Evolutionary conservation across 2,113 vertebrate genomes (phyloP).

Genomic region (Speoplatyrhinus poulsoni): DNA sequence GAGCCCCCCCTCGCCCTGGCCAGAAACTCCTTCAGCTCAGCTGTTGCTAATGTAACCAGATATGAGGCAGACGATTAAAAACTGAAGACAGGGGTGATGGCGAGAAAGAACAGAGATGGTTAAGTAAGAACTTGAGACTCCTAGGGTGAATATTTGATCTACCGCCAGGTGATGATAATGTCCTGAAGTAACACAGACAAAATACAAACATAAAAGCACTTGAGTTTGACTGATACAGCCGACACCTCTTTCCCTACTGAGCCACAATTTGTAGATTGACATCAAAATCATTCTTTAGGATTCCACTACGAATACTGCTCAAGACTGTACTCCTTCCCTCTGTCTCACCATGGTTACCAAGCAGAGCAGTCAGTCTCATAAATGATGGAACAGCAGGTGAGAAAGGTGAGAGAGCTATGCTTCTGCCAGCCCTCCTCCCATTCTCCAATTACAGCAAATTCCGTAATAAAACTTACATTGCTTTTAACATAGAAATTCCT

Average conservation of each 20-base stretch:
- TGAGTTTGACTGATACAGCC: background rate
- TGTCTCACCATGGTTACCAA: conserved; percentile 72
- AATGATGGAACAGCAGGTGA: conserved; percentile 77
- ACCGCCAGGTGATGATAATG: conserved; percentile 64
- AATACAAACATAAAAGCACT: background rate
- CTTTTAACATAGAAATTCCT: background rate
- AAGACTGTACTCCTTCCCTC: conserved; percentile 14
- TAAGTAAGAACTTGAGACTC: conserved; percentile 62
- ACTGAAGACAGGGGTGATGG: conserved; percentile 37
- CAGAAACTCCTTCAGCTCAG: conserved; percentile 93
- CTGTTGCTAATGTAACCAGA: conserved; percentile 90
- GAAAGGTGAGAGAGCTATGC: conserved; percentile 73
- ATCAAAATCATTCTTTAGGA: conserved; percentile 15
- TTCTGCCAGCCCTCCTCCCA: conserved; percentile 52
- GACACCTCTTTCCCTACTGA: background rate
- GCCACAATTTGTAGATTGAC: background rate
- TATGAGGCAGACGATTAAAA: conserved; percentile 76
- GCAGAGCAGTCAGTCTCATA: conserved; percentile 63
- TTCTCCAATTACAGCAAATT: conserved; percentile 69
- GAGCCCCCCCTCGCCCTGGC: conserved; percentile 88
- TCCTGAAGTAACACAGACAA: conserved; percentile 47
- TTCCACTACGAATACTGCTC: conserved; percentile 12
- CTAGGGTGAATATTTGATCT: conserved; percentile 78
- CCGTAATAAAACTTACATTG: conserved; percentile 28
- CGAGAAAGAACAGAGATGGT: conserved; percentile 44